These are phyloP conservation scores for Drosophila eohydei DNA, from an alignment of 2,888 invertebrate species.

Conservation along the genomic window DNA sequence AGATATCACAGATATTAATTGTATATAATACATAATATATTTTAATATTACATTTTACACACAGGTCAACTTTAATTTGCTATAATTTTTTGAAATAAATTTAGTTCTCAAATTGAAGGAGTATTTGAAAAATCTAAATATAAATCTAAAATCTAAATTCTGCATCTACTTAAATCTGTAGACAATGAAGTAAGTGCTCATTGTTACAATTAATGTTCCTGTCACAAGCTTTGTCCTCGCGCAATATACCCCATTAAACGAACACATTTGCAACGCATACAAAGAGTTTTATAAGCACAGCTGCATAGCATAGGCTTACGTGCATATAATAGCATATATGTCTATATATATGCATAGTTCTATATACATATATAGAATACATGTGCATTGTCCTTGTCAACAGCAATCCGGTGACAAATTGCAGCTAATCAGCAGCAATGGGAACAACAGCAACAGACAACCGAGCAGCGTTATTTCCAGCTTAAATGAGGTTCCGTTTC, in stretches of 20 bases:
- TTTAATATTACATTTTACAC: too few species aligned
- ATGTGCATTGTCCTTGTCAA: constrained; percentile 70
- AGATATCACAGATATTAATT: too few species aligned
- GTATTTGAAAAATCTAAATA: too few species aligned
- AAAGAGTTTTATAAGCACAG: constrained; percentile 20
- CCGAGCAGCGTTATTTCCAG: constrained; percentile 22
- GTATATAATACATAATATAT: too few species aligned
- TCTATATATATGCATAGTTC: constrained; percentile 11
- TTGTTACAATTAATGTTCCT: not conserved
- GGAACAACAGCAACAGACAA: constrained; percentile 29
- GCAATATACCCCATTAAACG: not conserved
- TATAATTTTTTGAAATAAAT: too few species aligned
- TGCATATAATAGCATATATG: not conserved
- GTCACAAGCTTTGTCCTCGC: not conserved
- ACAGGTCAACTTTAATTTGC: too few species aligned
- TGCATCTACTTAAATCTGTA: not conserved
- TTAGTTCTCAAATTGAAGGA: too few species aligned
- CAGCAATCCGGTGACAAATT: constrained; percentile 63
- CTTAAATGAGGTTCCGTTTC: constrained; percentile 29
- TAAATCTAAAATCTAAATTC: not conserved
- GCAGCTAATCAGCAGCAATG: constrained; percentile 64
- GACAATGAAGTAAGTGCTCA: not conserved
- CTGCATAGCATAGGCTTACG: not conserved
- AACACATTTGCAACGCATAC: not conserved
- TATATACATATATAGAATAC: constrained; percentile 27